Evolutionary conservation across 2,797 vertebrate species (phyloP).

Genomic region (Danio albolineatus): DNA sequence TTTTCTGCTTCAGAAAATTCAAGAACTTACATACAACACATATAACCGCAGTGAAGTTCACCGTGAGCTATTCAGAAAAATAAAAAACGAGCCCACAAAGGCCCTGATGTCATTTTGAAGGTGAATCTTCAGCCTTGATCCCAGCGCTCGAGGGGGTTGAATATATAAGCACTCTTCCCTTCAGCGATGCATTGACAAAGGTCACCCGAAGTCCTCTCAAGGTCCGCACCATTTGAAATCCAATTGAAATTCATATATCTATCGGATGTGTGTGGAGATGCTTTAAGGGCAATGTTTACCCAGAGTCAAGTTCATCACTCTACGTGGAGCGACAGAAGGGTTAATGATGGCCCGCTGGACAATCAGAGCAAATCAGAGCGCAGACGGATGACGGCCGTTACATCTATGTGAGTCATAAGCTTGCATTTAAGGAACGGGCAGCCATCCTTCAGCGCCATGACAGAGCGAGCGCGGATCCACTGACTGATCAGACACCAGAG

Average conservation of each 20-base stretch:
- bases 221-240: constrained; percentile 61
- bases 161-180: constrained; percentile 39
- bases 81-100: constrained; percentile 8
- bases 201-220: constrained; percentile 67
- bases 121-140: constrained; percentile 46
- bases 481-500: constrained; percentile 44
- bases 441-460: constrained; percentile 70
- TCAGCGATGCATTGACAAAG: constrained; percentile 61
- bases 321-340: constrained; percentile 69
- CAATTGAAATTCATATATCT: constrained; percentile 67
- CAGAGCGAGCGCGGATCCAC: constrained; percentile 13
- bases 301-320: constrained; percentile 69
- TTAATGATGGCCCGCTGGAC: constrained; percentile 70
- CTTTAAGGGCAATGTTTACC: constrained; percentile 68
- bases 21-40: no score
- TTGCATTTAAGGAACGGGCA: constrained; percentile 75
- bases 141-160: constrained; percentile 23
- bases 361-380: constrained; percentile 62
- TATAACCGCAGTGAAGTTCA: constrained; percentile 15
- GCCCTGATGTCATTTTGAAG: constrained; percentile 44
- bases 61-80: constrained; percentile 18
- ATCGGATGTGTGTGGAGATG: constrained; percentile 62
- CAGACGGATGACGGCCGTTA: constrained; percentile 72
- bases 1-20: no score
- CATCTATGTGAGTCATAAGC: constrained; percentile 71